phyloP scores from a whole-genome alignment of 2,113 vertebrate species.

The Meles meles region DNA sequence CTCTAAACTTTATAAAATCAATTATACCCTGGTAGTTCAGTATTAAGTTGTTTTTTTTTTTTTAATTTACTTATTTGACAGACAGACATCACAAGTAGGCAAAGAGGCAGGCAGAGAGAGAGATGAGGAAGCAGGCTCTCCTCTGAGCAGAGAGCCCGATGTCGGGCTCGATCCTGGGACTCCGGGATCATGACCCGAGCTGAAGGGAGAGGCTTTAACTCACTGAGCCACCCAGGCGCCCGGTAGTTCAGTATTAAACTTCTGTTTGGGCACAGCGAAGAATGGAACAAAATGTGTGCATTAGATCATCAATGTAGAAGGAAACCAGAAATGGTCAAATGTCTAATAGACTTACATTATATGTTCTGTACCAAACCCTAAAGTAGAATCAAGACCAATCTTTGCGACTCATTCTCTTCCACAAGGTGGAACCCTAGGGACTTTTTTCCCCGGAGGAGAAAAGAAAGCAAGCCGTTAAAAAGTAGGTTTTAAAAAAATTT shows the following conservation, averaged over 20 bases:
- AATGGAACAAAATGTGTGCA: background rate
- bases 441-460: background rate
- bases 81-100: too few relatives aligned
- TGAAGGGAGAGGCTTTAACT: too few relatives aligned
- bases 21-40: background rate
- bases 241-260: constrained; percentile 5
- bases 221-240: too few relatives aligned
- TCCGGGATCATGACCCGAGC: too few relatives aligned
- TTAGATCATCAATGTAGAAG: background rate
- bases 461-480: background rate
- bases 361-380: background rate
- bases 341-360: background rate
- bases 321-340: background rate
- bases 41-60: too few relatives aligned
- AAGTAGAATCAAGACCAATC: background rate
- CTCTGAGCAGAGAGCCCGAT: too few relatives aligned
- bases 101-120: too few relatives aligned
- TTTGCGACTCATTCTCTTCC: background rate
- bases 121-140: too few relatives aligned
- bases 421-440: background rate
- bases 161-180: too few relatives aligned
- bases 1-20: background rate
- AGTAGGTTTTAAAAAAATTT: background rate
- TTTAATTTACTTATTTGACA: too few relatives aligned
- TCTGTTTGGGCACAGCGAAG: background rate